Evolutionary conservation across 1,140 invertebrate species (phyloP).

Genomic region (Caenorhabditis remanei): DNA sequence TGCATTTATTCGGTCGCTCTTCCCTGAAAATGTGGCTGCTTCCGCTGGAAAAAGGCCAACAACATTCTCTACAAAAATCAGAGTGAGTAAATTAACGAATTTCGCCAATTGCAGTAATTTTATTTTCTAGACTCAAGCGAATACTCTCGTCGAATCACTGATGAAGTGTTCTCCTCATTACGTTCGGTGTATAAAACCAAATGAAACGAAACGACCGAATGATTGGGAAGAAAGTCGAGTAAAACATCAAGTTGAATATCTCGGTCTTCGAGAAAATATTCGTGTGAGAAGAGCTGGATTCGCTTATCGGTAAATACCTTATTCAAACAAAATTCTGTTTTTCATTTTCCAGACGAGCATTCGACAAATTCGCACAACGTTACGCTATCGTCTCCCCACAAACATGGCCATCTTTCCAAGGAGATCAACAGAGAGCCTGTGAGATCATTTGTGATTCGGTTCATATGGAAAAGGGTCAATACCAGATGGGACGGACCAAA

Average conservation of each 20-base stretch:
- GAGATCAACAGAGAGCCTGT: constrained; percentile 73
- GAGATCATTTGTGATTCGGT: constrained; percentile 82
- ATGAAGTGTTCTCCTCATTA: constrained; percentile 85
- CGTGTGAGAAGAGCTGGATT: constrained; percentile 83
- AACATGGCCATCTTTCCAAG: constrained; percentile 81
- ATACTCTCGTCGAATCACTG: constrained; percentile 83
- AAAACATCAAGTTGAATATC: constrained; percentile 83
- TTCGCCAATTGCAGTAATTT: constrained; percentile 18
- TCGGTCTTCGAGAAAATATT: constrained; percentile 83
- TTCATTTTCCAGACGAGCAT: constrained; percentile 71
- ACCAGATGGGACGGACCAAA: constrained; percentile 84
- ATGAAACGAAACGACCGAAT: constrained; percentile 84
- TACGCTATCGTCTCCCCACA: constrained; percentile 83
- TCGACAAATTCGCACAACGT: constrained; percentile 82
- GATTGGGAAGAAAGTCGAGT: constrained; percentile 85
- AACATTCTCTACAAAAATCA: constrained; percentile 85
- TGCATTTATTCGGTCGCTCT: constrained; percentile 82
- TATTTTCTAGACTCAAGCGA: constrained; percentile 82
- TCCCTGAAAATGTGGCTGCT: constrained; percentile 81
- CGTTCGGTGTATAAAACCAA: constrained; percentile 86
- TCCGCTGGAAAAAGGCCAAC: constrained; percentile 83
- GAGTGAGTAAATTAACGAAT: constrained; percentile 76
- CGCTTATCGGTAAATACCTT: constrained; percentile 80
- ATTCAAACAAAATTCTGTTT: background rate
- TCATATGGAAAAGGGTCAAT: constrained; percentile 83